Conservation (phyloP, 37 sponge, comb jelly and placozoan genomes). For the Cliona cf. orientalis region DNA sequence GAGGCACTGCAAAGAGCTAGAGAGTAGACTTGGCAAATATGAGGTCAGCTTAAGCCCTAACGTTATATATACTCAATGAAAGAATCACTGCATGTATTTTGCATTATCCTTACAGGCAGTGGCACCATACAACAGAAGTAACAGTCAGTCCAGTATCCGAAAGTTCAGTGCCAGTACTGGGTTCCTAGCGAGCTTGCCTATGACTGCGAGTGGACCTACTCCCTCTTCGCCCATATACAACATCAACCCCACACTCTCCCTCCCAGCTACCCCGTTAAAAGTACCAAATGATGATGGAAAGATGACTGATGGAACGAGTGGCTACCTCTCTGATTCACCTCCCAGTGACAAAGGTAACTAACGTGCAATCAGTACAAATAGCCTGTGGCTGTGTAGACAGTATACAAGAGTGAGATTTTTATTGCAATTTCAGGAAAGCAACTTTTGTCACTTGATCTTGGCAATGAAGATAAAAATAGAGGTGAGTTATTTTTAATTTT, state of each 20-base stretch:
- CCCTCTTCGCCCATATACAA: neutral
- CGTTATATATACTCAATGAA: neutral
- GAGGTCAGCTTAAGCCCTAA: constrained; percentile 49
- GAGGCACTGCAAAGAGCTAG: constrained; percentile 27
- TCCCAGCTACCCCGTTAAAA: neutral
- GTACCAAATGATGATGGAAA: neutral
- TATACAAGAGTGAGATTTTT: too few species aligned
- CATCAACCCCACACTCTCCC: neutral
- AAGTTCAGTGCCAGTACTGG: neutral
- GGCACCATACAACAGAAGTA: too few species aligned
- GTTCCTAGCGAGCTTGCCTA: neutral
- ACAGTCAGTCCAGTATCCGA: neutral
- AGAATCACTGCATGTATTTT: neutral
- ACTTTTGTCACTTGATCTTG: too few species aligned
- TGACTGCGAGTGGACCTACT: too few species aligned
- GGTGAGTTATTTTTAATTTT: too few species aligned
- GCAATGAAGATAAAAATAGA: too few species aligned
- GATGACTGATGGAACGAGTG: neutral
- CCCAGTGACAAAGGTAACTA: too few species aligned
- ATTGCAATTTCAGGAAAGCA: too few species aligned
- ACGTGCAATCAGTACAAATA: too few species aligned
- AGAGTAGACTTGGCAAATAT: constrained; percentile 50
- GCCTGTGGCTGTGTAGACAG: too few species aligned
- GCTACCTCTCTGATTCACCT: neutral
- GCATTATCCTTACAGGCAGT: too few species aligned